Percentiles rank a stretch among this genome's conserved stretches.
These are phyloP conservation scores for Sphaeramia orbicularis DNA, from an alignment of 2,797 vertebrate species.

Conservation along the genomic window DNA sequence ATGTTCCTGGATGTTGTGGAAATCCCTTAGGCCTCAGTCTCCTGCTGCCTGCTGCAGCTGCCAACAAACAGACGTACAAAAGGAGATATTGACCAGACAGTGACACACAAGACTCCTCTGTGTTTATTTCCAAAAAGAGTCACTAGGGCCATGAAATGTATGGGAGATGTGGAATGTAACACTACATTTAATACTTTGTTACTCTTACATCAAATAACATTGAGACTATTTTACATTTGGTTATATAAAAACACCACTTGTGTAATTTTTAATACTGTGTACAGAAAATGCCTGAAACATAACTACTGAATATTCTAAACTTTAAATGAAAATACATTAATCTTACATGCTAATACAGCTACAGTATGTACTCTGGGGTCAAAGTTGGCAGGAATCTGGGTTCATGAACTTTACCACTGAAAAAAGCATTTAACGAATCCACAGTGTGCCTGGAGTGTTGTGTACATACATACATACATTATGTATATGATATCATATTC, in stretches of 20 bases:
- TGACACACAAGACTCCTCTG: conserved; percentile 31
- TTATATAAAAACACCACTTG: too few relatives aligned
- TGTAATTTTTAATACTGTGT: too few relatives aligned
- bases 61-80: conserved; percentile 59
- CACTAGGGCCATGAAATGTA: conserved; percentile 7
- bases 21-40: conserved; percentile 63
- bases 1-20: conserved; percentile 61
- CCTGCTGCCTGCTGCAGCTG: conserved; percentile 52
- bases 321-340: background rate
- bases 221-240: too few relatives aligned
- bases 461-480: too few relatives aligned
- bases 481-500: background rate
- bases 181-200: background rate
- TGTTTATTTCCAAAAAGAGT: conserved; percentile 13
- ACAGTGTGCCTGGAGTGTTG: too few relatives aligned
- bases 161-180: background rate
- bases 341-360: background rate
- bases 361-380: too few relatives aligned
- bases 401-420: too few relatives aligned
- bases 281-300: too few relatives aligned
- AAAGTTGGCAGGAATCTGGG: too few relatives aligned
- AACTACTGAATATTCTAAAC: background rate
- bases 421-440: too few relatives aligned
- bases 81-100: conserved; percentile 58
- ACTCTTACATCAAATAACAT: too few relatives aligned